phyloP scores from a whole-genome alignment of 2,888 invertebrate species.

The Patella depressa region DNA sequence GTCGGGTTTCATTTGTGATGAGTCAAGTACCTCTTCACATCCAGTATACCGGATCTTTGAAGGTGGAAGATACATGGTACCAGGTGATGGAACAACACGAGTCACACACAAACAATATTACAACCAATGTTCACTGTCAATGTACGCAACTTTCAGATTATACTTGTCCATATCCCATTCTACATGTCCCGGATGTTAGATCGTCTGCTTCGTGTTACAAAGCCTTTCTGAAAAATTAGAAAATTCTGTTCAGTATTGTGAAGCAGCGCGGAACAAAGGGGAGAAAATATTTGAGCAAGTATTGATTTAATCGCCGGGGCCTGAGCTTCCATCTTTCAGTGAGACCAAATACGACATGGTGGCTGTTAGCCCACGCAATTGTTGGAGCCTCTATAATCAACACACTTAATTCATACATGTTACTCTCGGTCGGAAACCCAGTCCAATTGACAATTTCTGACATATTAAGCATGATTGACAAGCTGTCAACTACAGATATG shows the following conservation, averaged over 20 bases:
- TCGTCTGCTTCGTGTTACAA: conserved; percentile 1
- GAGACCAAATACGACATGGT: no score
- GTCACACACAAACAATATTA: not conserved
- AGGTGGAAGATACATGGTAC: conserved; percentile 4
- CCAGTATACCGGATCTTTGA: conserved; percentile 2
- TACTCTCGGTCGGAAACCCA: no score
- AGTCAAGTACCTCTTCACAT: conserved; percentile 2
- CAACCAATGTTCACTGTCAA: not conserved
- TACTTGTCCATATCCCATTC: not conserved
- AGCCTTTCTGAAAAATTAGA: not conserved
- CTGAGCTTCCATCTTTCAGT: not conserved
- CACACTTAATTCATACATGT: no score
- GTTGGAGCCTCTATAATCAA: no score
- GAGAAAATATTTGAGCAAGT: conserved; percentile 10
- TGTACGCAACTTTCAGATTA: not conserved
- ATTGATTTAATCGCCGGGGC: not conserved
- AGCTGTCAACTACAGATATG: no score
- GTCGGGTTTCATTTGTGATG: conserved; percentile 5
- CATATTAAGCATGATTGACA: no score
- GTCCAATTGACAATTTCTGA: no score
- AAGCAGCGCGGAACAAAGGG: not conserved
- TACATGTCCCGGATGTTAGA: conserved; percentile 8
- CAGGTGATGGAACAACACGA: not conserved
- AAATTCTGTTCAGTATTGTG: conserved; percentile 11
- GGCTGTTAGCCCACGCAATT: no score